phyloP scores from a whole-genome alignment of 1,140 invertebrate species.

The Anagrus nilaparvatae region DNA sequence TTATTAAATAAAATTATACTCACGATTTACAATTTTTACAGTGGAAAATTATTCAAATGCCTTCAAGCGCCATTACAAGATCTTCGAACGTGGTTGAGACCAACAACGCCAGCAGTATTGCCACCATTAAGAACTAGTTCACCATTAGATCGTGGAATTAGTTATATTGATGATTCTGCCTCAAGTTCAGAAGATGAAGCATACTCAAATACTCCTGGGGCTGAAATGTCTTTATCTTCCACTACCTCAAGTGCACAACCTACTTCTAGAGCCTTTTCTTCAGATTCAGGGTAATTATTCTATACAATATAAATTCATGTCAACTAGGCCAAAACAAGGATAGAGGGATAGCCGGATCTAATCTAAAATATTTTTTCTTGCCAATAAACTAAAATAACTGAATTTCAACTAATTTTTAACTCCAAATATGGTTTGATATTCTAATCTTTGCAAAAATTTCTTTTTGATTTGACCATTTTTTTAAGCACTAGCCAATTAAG shows the following conservation, averaged over 20 bases:
- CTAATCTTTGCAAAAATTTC: no score
- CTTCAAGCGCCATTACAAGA: slow-evolving; percentile 48
- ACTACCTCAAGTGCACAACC: slow-evolving; percentile 27
- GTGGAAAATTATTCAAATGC: slow-evolving; percentile 49
- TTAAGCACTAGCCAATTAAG: no score
- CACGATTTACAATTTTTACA: slow-evolving; percentile 23
- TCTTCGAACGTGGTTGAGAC: slow-evolving; percentile 45
- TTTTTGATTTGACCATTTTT: no score
- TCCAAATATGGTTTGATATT: no score
- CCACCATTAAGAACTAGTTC: slow-evolving; percentile 28
- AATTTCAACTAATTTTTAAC: no score
- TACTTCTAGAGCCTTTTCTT: slow-evolving; percentile 40
- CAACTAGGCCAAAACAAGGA: background rate
- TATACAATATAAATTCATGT: background rate
- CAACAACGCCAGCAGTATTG: slow-evolving; percentile 28
- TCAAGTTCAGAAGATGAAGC: slow-evolving; percentile 37
- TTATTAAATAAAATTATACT: background rate
- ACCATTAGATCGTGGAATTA: slow-evolving; percentile 26
- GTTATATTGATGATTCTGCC: slow-evolving; percentile 33
- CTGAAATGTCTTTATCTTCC: slow-evolving; percentile 30
- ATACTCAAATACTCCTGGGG: slow-evolving; percentile 27
- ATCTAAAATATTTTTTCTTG: no score
- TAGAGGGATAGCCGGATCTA: no score
- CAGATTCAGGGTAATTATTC: slow-evolving; percentile 42
- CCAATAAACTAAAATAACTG: no score